Conservation (phyloP, 2,888 invertebrate species). For the Melieria crassipennis region DNA sequence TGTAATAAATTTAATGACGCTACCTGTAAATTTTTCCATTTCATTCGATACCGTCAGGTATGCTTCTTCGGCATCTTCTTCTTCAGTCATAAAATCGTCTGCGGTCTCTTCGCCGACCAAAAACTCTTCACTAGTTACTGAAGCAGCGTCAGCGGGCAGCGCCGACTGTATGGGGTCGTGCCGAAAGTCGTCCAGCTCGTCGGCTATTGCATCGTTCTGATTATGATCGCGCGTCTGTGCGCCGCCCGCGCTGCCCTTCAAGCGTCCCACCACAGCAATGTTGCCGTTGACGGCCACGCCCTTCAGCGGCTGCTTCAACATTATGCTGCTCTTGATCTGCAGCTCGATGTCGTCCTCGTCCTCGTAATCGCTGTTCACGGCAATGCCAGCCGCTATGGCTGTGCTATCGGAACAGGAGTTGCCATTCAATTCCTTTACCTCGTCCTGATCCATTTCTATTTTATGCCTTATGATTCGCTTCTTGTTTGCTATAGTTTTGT, state of each 20-base stretch:
- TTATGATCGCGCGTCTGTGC: conserved; percentile 24
- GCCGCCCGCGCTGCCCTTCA: conserved; percentile 8
- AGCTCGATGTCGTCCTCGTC: conserved; percentile 54
- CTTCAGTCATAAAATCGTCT: conserved; percentile 27
- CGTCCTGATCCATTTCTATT: conserved; percentile 7
- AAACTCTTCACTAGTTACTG: conserved; percentile 37
- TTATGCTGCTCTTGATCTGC: conserved; percentile 56
- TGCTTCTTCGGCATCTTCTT: conserved; percentile 48
- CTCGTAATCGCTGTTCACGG: conserved; percentile 32
- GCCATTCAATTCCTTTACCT: conserved; percentile 15
- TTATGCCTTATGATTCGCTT: neutral
- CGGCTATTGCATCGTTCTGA: conserved; percentile 42
- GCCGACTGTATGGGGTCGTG: conserved; percentile 39
- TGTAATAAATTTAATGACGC: neutral
- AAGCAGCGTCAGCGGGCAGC: conserved; percentile 34
- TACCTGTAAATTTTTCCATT: conserved; percentile 38
- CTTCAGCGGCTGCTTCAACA: conserved; percentile 45
- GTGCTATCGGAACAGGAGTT: neutral
- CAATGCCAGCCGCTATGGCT: neutral
- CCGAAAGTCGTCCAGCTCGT: conserved; percentile 52
- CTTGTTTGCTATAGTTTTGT: neutral
- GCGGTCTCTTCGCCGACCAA: conserved; percentile 32
- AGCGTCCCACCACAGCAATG: neutral
- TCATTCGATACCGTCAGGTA: conserved; percentile 50
- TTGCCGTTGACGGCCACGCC: conserved; percentile 24